phyloP scores from a whole-genome alignment of 1,140 invertebrate genomes.

The Conus betulinus region DNA sequence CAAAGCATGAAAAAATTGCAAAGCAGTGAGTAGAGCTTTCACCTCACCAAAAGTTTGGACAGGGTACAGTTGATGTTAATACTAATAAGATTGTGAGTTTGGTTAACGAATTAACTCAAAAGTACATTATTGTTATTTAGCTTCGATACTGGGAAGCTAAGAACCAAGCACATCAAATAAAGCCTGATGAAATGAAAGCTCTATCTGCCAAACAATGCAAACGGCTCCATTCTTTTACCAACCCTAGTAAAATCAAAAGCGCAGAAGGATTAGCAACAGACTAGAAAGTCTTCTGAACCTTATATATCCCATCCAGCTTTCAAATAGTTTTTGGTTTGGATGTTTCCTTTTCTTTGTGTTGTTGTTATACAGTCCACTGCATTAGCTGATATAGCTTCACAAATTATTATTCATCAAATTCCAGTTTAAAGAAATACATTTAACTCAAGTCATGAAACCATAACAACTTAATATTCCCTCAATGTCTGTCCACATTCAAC shows the following conservation, averaged over 20 bases:
- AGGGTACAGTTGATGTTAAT: neutral
- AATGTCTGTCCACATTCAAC: neutral
- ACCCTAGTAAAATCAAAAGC: no score
- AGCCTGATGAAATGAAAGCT: slow-evolving; percentile 3
- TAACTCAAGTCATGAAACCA: no score
- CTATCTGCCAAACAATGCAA: neutral
- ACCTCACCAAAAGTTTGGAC: neutral
- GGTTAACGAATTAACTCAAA: neutral
- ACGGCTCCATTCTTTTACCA: neutral
- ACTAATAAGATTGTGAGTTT: neutral
- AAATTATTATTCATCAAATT: no score
- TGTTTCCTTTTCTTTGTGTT: no score
- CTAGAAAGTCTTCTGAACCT: no score
- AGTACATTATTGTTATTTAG: neutral
- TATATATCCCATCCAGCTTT: no score
- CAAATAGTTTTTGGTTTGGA: no score
- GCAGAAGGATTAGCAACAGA: no score
- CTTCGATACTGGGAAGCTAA: neutral
- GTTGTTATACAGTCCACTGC: no score
- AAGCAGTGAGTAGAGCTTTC: neutral
- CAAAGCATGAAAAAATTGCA: neutral
- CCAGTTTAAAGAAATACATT: no score
- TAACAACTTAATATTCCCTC: no score
- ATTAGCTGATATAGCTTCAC: no score
- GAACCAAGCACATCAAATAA: neutral